Percentiles rank a stretch among this genome's conserved stretches.
Conservation (phyloP, 1,140 invertebrate genomes). For the Neodiprion virginianus region DNA sequence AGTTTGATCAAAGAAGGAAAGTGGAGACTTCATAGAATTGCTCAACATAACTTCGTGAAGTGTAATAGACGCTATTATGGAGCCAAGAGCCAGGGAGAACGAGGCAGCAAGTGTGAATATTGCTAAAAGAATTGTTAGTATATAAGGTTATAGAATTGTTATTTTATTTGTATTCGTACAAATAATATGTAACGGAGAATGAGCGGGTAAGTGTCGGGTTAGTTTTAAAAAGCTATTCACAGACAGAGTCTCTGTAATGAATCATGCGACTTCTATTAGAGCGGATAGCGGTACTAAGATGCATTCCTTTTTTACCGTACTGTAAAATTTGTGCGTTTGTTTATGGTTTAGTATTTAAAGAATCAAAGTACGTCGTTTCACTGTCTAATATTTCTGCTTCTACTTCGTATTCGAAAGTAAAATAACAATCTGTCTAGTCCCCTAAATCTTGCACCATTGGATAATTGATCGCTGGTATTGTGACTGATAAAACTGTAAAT, state of each 20-base stretch:
- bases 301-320: no score
- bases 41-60: conserved; percentile 69
- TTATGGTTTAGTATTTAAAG: not conserved
- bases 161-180: no score
- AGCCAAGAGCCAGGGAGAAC: conserved; percentile 66
- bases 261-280: no score
- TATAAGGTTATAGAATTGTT: not conserved
- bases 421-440: no score
- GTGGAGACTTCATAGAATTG: conserved; percentile 70
- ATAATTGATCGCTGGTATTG: no score
- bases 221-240: no score
- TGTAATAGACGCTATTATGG: conserved; percentile 65
- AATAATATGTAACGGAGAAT: no score
- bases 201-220: no score
- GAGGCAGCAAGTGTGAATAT: conserved; percentile 62
- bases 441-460: no score
- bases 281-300: no score
- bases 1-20: conserved; percentile 79
- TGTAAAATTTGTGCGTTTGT: no score
- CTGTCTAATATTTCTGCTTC: not conserved
- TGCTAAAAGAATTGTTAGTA: conserved; percentile 58
- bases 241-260: no score
- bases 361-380: not conserved
- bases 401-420: not conserved
- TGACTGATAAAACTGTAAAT: not conserved